phyloP scores from a whole-genome alignment of 37 sponge, comb jelly and placozoan species.

The Chondrosia reniformis region DNA sequence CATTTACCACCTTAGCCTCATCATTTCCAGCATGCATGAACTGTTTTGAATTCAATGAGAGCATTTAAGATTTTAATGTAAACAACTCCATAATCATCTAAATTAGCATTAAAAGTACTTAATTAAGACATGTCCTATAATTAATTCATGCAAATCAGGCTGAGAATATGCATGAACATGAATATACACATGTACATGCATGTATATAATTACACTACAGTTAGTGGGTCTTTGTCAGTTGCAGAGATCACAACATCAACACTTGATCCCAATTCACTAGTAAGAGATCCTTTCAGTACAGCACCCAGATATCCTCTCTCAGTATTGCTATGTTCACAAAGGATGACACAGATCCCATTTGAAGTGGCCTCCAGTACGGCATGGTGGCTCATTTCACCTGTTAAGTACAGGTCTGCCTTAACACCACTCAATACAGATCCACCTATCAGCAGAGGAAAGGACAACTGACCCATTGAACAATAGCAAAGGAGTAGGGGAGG shows the following conservation, averaged over 20 bases:
- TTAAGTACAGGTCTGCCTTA: conserved; percentile 69
- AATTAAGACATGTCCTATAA: no score
- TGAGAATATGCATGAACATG: no score
- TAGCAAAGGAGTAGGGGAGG: no score
- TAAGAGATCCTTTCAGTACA: conserved; percentile 33
- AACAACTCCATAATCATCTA: no score
- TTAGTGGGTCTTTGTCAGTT: conserved; percentile 68
- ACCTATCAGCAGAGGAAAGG: conserved; percentile 26
- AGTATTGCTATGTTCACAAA: conserved; percentile 94
- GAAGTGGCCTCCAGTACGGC: conserved; percentile 83
- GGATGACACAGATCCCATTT: conserved; percentile 65
- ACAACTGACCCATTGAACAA: no score
- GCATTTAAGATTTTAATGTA: no score
- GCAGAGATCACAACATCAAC: conserved; percentile 54
- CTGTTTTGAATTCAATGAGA: no score
- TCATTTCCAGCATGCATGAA: no score
- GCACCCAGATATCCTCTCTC: conserved; percentile 83
- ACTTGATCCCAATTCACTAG: not conserved
- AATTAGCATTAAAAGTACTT: no score
- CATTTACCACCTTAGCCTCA: no score
- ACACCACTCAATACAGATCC: conserved; percentile 65
- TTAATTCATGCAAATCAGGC: no score
- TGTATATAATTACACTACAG: conserved; percentile 34
- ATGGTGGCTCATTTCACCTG: conserved; percentile 95
- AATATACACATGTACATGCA: no score